Conservation (phyloP, 2,888 invertebrate species). For the Philereme transversata region DNA sequence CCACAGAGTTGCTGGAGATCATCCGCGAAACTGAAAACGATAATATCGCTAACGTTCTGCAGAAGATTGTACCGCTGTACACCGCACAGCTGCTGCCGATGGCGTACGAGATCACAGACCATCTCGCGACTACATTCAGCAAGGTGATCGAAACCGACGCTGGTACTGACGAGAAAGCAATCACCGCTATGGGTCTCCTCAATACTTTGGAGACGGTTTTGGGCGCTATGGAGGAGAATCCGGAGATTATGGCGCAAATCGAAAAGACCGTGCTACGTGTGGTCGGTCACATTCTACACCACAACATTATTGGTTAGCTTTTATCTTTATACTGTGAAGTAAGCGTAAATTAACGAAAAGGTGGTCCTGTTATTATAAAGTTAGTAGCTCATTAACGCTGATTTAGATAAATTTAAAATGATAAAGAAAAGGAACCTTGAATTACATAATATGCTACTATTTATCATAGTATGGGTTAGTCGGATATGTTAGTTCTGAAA, state of each 20-base stretch:
- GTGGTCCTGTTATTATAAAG: no score
- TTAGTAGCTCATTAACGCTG: no score
- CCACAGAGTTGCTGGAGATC: conserved; percentile 93
- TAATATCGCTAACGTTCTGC: conserved; percentile 97
- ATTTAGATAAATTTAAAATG: no score
- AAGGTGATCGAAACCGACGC: conserved; percentile 90
- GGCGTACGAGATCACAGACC: conserved; percentile 97
- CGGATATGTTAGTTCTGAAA: no score
- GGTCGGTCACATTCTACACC: conserved; percentile 91
- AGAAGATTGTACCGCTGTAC: conserved; percentile 96
- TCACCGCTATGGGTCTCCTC: conserved; percentile 97
- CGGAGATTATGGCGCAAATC: conserved; percentile 92
- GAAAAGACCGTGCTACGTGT: conserved; percentile 97
- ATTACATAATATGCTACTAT: no score
- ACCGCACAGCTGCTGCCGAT: conserved; percentile 95
- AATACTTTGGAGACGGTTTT: conserved; percentile 98
- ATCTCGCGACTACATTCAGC: conserved; percentile 93
- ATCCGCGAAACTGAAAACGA: conserved; percentile 99
- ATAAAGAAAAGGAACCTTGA: no score
- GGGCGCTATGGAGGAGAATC: conserved; percentile 94
- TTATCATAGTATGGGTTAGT: no score
- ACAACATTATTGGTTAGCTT: conserved; percentile 90
- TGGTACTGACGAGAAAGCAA: conserved; percentile 97
- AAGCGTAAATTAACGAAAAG: no score
- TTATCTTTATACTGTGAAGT: no score